These are phyloP conservation scores for Tetragonula carbonaria DNA, from an alignment of 2,888 invertebrate genomes.

Conservation along the genomic window DNA sequence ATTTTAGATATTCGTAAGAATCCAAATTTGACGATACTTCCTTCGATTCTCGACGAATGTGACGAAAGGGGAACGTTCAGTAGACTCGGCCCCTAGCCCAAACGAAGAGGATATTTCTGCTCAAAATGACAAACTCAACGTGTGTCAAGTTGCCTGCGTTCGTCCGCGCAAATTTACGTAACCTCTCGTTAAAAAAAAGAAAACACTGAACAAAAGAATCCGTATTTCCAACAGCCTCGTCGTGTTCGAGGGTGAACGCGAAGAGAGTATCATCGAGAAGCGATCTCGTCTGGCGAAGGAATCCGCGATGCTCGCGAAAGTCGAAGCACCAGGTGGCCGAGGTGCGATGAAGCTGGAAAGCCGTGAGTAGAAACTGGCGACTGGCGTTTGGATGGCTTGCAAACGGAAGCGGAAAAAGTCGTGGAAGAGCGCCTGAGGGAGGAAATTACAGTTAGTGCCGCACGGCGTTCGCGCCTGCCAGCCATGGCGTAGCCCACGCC, in stretches of 20 bases:
- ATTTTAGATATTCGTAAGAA: neutral
- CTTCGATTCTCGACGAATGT: neutral
- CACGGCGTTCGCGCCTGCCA: slow-evolving; percentile 51
- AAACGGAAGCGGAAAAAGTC: slow-evolving; percentile 81
- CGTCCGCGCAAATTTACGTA: neutral
- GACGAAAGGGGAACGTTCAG: neutral
- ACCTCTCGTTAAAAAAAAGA: too few species aligned
- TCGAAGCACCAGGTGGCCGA: slow-evolving; percentile 31
- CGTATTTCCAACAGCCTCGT: slow-evolving; percentile 1
- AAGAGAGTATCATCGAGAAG: slow-evolving; percentile 18
- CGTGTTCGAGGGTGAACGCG: slow-evolving; percentile 9
- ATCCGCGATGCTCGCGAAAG: slow-evolving; percentile 41
- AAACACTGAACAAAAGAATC: neutral
- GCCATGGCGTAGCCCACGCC: slow-evolving; percentile 66
- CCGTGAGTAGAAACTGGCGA: slow-evolving; percentile 48
- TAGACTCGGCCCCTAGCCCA: neutral
- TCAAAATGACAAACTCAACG: neutral
- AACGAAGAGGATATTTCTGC: too few species aligned
- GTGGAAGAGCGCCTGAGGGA: slow-evolving; percentile 67
- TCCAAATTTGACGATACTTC: neutral
- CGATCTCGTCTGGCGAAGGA: slow-evolving; percentile 23
- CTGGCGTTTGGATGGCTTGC: slow-evolving; percentile 80
- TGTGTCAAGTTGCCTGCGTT: slow-evolving; percentile 18
- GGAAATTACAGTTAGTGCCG: slow-evolving; percentile 9
- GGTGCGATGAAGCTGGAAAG: slow-evolving; percentile 29